A percentile compares a stretch with the other conserved stretches of the same genome.
Evolutionary conservation across 37 sponge, comb jelly and placozoan species (phyloP).

Genomic region (Agelas oroides): DNA sequence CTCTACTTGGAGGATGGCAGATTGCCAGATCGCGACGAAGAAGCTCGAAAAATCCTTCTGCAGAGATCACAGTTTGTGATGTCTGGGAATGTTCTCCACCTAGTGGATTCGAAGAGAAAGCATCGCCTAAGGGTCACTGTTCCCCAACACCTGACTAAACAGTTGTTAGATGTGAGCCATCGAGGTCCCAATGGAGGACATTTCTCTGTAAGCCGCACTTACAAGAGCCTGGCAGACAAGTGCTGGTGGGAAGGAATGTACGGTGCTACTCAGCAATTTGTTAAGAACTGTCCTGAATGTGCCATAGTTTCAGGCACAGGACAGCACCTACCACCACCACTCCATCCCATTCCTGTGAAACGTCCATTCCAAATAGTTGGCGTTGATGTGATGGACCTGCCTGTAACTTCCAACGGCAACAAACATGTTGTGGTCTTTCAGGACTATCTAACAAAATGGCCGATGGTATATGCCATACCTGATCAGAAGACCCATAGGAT

Average conservation of each 20-base stretch:
- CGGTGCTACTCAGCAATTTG: background rate
- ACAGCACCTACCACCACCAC: conserved; percentile 19
- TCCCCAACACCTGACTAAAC: conserved; percentile 40
- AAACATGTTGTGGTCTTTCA: conserved; percentile 64
- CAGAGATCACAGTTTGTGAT: conserved; percentile 23
- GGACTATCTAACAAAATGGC: conserved; percentile 66
- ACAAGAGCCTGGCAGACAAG: background rate
- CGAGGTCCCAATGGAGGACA: conserved; percentile 47
- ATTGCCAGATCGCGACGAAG: conserved; percentile 15
- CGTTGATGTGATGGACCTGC: conserved; percentile 64
- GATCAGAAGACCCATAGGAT: conserved; percentile 62
- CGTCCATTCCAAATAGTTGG: conserved; percentile 63
- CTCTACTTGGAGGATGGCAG: conserved; percentile 1
- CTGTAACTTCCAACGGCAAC: conserved; percentile 35
- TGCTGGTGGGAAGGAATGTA: conserved; percentile 75
- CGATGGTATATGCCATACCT: conserved; percentile 55
- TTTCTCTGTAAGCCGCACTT: conserved; percentile 55
- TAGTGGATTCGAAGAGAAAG: conserved; percentile 15
- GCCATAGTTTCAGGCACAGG: conserved; percentile 27
- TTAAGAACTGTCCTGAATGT: conserved; percentile 59
- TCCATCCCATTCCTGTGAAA: conserved; percentile 57
- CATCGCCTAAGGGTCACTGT: conserved; percentile 30
- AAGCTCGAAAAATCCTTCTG: conserved; percentile 15
- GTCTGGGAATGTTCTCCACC: conserved; percentile 34
- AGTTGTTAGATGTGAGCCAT: conserved; percentile 35